Conservation (phyloP, 2,888 invertebrate genomes). For the Heliconius sara region DNA sequence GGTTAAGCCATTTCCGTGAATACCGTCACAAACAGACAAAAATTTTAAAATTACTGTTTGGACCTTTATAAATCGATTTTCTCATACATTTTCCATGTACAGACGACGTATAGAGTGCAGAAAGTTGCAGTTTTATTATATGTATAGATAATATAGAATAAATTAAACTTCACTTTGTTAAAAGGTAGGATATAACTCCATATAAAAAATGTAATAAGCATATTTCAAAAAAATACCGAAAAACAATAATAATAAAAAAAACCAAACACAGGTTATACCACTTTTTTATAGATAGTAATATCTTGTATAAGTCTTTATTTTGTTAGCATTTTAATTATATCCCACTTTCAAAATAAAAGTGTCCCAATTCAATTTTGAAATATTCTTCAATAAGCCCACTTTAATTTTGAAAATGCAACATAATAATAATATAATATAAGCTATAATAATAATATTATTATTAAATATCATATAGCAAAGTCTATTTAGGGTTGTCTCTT, state of each 20-base stretch:
- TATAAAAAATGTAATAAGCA: too few species aligned
- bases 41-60: too few species aligned
- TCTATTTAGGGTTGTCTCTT: background rate
- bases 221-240: background rate
- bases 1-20: too few species aligned
- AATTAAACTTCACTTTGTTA: too few species aligned
- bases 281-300: background rate
- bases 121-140: too few species aligned
- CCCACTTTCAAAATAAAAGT: background rate
- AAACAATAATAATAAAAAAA: background rate
- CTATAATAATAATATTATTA: constrained; percentile 10
- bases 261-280: background rate
- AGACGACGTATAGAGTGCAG: too few species aligned
- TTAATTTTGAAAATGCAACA: background rate
- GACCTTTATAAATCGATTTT: too few species aligned
- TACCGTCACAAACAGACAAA: too few species aligned
- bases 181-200: too few species aligned
- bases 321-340: constrained; percentile 2
- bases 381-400: background rate
- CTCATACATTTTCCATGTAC: too few species aligned
- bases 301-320: constrained; percentile 5
- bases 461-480: constrained; percentile 8
- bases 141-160: too few species aligned
- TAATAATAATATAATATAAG: constrained; percentile 1
- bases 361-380: background rate